Evolutionary conservation across 2,113 vertebrate genomes (phyloP).

Genomic region (Corythornis vintsioides): DNA sequence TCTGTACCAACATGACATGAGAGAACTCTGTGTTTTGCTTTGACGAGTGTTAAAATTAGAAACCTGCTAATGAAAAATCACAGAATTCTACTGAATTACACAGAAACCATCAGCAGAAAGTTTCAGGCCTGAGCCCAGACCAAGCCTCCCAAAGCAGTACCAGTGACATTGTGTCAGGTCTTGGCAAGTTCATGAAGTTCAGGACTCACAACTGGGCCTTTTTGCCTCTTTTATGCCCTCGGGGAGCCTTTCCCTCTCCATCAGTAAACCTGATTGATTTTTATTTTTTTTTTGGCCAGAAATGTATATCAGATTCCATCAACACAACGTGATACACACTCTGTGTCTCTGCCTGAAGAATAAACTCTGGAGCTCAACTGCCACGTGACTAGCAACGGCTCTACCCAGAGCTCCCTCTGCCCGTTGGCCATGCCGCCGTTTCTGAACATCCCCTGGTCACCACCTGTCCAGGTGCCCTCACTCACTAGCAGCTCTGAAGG

Average conservation of each 20-base stretch:
- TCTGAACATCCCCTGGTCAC: neutral
- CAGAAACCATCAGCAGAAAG: neutral
- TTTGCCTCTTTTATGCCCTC: neutral
- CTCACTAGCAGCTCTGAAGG: neutral
- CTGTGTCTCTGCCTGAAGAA: neutral
- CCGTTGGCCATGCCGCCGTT: neutral
- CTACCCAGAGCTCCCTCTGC: neutral
- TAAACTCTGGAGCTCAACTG: neutral
- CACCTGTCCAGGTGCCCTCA: neutral
- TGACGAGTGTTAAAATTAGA: neutral
- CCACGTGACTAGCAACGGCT: neutral
- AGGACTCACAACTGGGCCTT: neutral
- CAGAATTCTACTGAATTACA: neutral
- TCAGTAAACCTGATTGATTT: neutral
- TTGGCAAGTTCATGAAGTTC: neutral
- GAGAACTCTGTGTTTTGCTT: neutral
- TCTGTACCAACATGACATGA: neutral
- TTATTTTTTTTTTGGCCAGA: neutral
- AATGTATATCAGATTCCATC: neutral
- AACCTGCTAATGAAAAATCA: neutral
- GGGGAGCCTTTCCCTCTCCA: neutral
- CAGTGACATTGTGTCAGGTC: neutral
- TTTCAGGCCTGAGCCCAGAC: neutral
- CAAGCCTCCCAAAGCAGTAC: fast-evolving
- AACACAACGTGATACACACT: neutral